These are phyloP conservation scores for Aspidapion aeneum DNA, from an alignment of 2,888 invertebrate genomes.

Conservation along the genomic window DNA sequence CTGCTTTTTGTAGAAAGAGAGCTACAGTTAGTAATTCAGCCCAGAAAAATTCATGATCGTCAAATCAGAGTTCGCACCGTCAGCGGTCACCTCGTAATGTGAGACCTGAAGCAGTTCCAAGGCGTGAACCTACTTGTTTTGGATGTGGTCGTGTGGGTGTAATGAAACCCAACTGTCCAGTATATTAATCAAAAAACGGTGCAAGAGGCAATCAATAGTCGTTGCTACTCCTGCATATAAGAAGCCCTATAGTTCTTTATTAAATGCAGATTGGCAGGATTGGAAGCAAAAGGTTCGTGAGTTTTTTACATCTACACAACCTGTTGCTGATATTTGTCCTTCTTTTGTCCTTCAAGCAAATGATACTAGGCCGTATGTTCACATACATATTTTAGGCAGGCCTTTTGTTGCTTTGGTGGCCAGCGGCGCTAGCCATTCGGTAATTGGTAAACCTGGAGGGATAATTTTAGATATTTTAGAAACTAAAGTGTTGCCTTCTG, in stretches of 20 bases:
- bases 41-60: too few species aligned
- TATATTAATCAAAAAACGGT: background rate
- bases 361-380: slow-evolving; percentile 15
- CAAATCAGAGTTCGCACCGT: too few species aligned
- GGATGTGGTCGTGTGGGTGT: too few species aligned
- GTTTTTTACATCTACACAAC: too few species aligned
- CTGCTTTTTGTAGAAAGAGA: too few species aligned
- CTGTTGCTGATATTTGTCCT: background rate
- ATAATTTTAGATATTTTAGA: slow-evolving; percentile 1
- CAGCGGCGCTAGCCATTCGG: slow-evolving; percentile 7
- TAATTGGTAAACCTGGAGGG: slow-evolving; percentile 1
- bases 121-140: too few species aligned
- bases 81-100: too few species aligned
- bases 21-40: too few species aligned
- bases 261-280: background rate
- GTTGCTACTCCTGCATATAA: too few species aligned
- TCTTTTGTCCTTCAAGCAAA: background rate
- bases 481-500: background rate
- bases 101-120: too few species aligned
- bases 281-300: too few species aligned
- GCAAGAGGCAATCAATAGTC: background rate
- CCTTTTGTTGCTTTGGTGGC: slow-evolving; percentile 6
- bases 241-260: background rate
- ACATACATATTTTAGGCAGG: slow-evolving; percentile 12
- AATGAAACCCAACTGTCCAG: background rate